These are phyloP conservation scores for Spilarctia lutea DNA, from an alignment of 2,888 invertebrate genomes.

Conservation along the genomic window DNA sequence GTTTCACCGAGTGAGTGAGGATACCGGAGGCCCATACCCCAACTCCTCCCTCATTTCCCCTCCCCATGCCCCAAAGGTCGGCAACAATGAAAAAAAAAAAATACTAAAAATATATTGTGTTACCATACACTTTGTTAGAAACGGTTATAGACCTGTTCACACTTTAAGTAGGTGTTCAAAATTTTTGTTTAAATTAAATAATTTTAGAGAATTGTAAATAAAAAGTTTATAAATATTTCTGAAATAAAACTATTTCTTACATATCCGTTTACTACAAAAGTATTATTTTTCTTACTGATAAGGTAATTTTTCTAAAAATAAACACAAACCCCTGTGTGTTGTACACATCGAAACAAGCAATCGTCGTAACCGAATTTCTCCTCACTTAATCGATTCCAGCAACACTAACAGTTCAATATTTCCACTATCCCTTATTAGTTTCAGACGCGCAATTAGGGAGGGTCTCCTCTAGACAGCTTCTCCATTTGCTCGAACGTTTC, in stretches of 20 bases:
- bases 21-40: no score
- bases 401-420: slow-evolving; percentile 41
- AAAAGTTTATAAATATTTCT: no score
- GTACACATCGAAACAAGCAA: not conserved
- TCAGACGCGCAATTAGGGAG: slow-evolving; percentile 42
- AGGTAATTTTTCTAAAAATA: not conserved
- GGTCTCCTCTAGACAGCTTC: slow-evolving; percentile 45
- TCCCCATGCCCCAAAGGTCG: no score
- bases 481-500: slow-evolving; percentile 50
- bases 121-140: not conserved
- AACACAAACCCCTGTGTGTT: not conserved
- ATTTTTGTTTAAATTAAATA: no score
- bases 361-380: slow-evolving; percentile 19
- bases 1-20: no score
- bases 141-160: not conserved
- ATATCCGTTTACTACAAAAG: no score
- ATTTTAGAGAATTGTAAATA: no score
- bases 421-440: slow-evolving; percentile 50
- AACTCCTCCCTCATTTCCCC: no score
- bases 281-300: not conserved
- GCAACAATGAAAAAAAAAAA: no score
- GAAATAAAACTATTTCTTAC: not conserved
- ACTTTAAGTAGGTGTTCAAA: not conserved
- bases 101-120: not conserved
- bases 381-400: slow-evolving; percentile 18